phyloP scores from a whole-genome alignment of 2,797 vertebrate species.

The Rhynchotus rufescens region DNA sequence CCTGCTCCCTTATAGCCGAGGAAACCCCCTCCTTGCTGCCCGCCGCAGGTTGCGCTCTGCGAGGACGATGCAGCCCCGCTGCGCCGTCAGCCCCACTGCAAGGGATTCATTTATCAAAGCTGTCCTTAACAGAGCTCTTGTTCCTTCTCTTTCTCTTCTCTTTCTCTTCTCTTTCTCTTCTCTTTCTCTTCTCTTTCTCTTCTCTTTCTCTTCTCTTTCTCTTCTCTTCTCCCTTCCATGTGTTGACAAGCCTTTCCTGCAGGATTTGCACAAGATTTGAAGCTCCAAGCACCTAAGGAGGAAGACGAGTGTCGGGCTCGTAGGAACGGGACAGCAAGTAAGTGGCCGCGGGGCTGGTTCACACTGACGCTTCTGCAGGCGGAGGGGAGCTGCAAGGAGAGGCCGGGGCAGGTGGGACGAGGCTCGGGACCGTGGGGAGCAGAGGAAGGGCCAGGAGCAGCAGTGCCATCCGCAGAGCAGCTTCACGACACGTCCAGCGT shows the following conservation, averaged over 20 bases:
- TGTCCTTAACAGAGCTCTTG: neutral
- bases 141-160: no score
- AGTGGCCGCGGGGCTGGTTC: neutral
- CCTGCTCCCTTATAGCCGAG: neutral
- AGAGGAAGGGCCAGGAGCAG: no score
- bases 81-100: neutral
- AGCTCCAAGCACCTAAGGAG: neutral
- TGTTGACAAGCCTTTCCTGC: neutral
- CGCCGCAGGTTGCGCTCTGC: accelerated
- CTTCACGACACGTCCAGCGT: accelerated
- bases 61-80: neutral
- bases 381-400: neutral
- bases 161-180: neutral
- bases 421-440: neutral
- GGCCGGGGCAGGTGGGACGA: neutral
- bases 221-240: no score
- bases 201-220: neutral
- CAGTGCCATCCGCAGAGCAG: neutral
- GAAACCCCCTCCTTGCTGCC: neutral
- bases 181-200: neutral
- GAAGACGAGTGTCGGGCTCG: neutral
- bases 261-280: neutral
- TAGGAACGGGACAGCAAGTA: neutral
- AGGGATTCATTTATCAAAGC: neutral
- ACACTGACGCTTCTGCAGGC: neutral